Evolutionary conservation across 2,113 vertebrate species (phyloP).

Genomic region (Terrapene triunguis): DNA sequence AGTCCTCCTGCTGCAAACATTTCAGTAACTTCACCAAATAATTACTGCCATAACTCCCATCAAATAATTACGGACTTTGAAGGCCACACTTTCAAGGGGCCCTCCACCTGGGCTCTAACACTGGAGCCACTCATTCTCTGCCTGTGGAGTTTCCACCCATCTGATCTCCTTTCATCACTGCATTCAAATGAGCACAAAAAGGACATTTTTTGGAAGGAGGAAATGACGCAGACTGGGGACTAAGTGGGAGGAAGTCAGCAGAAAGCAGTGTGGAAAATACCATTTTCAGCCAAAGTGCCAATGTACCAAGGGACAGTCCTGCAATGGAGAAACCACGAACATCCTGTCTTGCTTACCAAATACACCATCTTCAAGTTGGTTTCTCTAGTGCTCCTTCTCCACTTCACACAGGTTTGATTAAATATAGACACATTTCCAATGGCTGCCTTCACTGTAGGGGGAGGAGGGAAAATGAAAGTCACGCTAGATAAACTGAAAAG

Average conservation of each 20-base stretch:
- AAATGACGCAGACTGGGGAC: not conserved
- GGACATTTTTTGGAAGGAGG: not conserved
- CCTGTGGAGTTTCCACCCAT: not conserved
- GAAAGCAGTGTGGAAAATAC: not conserved
- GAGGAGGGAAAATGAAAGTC: not conserved
- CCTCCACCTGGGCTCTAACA: not conserved
- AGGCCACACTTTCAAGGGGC: not conserved
- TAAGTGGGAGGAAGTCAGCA: not conserved
- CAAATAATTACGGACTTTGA: not conserved
- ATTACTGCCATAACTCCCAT: not conserved
- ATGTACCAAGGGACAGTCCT: not conserved
- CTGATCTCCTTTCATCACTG: not conserved
- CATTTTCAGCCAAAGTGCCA: not conserved
- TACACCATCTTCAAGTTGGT: not conserved
- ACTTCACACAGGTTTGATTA: slow-evolving; percentile 63
- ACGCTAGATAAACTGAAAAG: not conserved
- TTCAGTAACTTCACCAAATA: not conserved
- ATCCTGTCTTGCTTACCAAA: slow-evolving; percentile 37
- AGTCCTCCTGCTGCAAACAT: not conserved
- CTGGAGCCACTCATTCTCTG: not conserved
- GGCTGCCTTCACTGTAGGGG: slow-evolving; percentile 26
- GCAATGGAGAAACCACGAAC: not conserved
- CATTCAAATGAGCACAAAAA: not conserved
- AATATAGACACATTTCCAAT: slow-evolving; percentile 46
- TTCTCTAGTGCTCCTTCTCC: slow-evolving; percentile 17